Conservation (phyloP, 2,797 vertebrate species). For the Cyclura pinguis region DNA sequence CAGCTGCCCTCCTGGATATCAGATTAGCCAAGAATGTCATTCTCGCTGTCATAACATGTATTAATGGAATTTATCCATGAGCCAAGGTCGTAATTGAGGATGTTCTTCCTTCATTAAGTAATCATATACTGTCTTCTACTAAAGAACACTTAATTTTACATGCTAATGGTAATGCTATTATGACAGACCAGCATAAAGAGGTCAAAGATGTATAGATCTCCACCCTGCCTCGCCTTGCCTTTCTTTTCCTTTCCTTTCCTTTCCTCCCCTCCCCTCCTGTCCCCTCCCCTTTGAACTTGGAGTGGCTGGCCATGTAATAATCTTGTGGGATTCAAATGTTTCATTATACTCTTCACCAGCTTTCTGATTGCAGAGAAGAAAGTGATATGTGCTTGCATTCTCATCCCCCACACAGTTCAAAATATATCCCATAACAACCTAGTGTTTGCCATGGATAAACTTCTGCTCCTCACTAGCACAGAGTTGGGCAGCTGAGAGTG, state of each 20-base stretch:
- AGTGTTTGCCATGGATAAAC: neutral
- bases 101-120: neutral
- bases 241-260: neutral
- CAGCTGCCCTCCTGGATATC: neutral
- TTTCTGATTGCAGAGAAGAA: neutral
- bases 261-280: neutral
- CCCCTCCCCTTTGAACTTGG: neutral
- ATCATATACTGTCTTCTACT: neutral
- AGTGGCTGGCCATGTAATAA: neutral
- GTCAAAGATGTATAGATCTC: neutral
- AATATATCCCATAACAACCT: neutral
- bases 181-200: neutral
- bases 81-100: neutral
- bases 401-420: neutral
- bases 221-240: neutral
- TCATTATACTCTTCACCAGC: no score
- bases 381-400: neutral
- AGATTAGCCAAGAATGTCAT: neutral
- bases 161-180: neutral
- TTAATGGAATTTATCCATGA: neutral
- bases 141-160: constrained; percentile 1
- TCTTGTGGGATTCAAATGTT: neutral
- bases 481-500: neutral
- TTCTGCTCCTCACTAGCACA: neutral
- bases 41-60: neutral